Base-by-base conservation (phyloP, 2,113 vertebrate species). In the Forbesichthys papilliferus region DNA sequence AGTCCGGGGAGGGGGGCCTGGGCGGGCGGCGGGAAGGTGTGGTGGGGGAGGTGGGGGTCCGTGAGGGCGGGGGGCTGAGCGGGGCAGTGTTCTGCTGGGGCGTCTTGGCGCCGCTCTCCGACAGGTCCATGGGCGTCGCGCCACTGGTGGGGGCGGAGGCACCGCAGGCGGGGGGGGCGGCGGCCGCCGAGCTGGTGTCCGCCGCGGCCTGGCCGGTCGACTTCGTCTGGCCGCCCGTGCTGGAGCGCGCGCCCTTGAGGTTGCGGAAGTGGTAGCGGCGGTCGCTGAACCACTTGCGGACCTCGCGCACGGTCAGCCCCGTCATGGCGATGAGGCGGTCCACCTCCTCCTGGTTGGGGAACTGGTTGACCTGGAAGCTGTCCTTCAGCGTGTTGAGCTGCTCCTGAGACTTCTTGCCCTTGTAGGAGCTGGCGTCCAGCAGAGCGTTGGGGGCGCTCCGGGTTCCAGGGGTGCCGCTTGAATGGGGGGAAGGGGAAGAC, bases 201-300 rank as follows among this genome's bases (percentile, higher is more conserved):
- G 71, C 53, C 59, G 69, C 78, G 0, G 52, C 47, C 0, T 20
- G 49, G 1, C 58, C 2, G 3, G 63, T 54, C 33, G 70, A 64
- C 62, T 86, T 84, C 36, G 1, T 59, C 27, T 72, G 74, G 5
- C 73, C 93, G 64, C 53, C 91, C 0, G 90, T 76, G 79, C 90
- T 79, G 0, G 90, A 66, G 34, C 94, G 93, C 18, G 93, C 61
- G 0, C 96, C 93, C 80, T 95, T 95, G 48, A 96, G 89, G 11
- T 98, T 98, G 71, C 96, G 92, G 74, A 94, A 98, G 83, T 99
- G 96, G 91, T 99, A 99, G 27, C 98, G 91, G 14, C 96, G 93
- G 64, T 99, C 98, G 0, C 98, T 99, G 90, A 99, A 99, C 98
- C 98, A 99, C 73, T 99, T 99, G 16, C 98, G 94, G 10, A 99